Evolutionary conservation across 2,797 vertebrate genomes (phyloP).

Genomic region (Astyanax mexicanus): DNA sequence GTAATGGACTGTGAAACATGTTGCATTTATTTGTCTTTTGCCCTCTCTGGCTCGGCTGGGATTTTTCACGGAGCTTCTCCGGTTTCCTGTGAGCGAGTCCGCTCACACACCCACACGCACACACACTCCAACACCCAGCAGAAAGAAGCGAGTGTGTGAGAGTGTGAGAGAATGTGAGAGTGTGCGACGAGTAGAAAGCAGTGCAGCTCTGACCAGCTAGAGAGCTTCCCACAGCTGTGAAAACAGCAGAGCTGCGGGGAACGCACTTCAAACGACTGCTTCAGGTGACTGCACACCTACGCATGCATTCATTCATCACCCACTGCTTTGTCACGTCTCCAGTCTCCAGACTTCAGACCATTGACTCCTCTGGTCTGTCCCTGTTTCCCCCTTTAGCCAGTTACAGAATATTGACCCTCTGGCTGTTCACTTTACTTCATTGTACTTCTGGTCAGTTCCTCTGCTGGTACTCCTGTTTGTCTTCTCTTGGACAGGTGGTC

Average conservation of each 20-base stretch:
- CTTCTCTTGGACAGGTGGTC: too few relatives aligned
- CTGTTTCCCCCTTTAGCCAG: not conserved
- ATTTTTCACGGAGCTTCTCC: constrained; percentile 83
- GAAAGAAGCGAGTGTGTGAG: not conserved
- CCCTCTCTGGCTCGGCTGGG: constrained; percentile 81
- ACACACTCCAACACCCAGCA: constrained; percentile 14
- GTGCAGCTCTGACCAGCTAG: constrained; percentile 73
- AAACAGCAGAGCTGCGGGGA: constrained; percentile 83
- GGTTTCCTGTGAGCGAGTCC: constrained; percentile 78
- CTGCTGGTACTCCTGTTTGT: too few relatives aligned
- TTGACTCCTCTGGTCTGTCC: not conserved
- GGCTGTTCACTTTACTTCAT: too few relatives aligned
- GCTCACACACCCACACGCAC: constrained; percentile 49
- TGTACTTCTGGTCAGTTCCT: too few relatives aligned
- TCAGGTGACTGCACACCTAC: constrained; percentile 97
- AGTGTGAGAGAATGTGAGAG: constrained; percentile 5
- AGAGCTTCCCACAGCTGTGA: constrained; percentile 91
- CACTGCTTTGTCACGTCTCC: constrained; percentile 87
- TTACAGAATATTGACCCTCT: too few relatives aligned
- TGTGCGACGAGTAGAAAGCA: constrained; percentile 12
- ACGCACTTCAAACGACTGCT: constrained; percentile 86
- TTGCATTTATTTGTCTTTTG: constrained; percentile 88
- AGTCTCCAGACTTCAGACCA: constrained; percentile 54
- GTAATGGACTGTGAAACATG: constrained; percentile 80
- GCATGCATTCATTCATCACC: constrained; percentile 93